phyloP scores from a whole-genome alignment of 2,797 vertebrate species.

The Rhincodon typus region DNA sequence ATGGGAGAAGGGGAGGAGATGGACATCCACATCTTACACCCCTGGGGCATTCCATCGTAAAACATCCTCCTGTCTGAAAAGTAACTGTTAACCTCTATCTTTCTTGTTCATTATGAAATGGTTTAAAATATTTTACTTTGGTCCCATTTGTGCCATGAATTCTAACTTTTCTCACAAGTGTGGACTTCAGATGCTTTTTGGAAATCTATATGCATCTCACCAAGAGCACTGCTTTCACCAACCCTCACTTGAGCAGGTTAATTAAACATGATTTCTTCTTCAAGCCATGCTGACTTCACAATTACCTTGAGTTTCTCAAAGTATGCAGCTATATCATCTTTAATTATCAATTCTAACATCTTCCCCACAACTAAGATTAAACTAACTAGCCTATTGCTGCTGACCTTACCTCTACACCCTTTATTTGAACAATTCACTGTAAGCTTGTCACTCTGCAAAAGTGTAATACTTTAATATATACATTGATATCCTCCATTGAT shows the following conservation, averaged over 20 bases:
- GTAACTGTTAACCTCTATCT: not conserved
- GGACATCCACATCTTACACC: too few relatives aligned
- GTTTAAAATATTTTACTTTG: not conserved
- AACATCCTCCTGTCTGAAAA: not conserved
- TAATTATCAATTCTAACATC: too few relatives aligned
- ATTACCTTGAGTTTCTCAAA: too few relatives aligned
- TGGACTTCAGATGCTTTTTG: not conserved
- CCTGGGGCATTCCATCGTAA: not conserved
- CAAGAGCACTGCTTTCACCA: not conserved
- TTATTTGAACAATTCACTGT: not conserved
- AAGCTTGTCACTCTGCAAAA: not conserved
- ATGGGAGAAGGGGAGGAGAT: too few relatives aligned
- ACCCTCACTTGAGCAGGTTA: not conserved
- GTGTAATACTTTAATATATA: not conserved
- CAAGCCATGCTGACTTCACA: not conserved
- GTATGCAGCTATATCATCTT: too few relatives aligned
- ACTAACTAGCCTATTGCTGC: not conserved
- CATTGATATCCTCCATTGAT: not conserved
- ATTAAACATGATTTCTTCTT: not conserved
- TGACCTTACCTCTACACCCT: not conserved
- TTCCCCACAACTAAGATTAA: not conserved
- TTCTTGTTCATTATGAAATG: not conserved
- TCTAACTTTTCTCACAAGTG: not conserved
- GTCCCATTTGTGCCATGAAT: too few relatives aligned
- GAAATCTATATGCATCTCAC: not conserved